phyloP scores from a whole-genome alignment of 2,888 invertebrate genomes.

The Meiosimyza decipiens region DNA sequence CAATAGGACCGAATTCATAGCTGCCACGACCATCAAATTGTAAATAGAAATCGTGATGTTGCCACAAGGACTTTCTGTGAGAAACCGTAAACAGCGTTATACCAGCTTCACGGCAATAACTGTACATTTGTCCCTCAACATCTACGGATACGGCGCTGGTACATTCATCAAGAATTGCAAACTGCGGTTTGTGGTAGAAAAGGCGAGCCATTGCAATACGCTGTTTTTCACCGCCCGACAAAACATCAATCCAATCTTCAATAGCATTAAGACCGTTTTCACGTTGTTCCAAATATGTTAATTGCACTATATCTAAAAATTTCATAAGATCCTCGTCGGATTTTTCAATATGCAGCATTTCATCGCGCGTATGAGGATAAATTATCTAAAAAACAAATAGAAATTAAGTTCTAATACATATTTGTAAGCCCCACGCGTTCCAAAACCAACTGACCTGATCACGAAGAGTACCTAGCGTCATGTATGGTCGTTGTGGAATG shows the following conservation, averaged over 20 bases:
- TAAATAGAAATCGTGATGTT: slow-evolving; percentile 94
- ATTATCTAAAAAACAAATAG: slow-evolving; percentile 71
- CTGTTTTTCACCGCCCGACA: slow-evolving; percentile 98
- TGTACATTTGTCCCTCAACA: slow-evolving; percentile 97
- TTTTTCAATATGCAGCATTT: slow-evolving; percentile 82
- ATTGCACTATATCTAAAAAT: slow-evolving; percentile 84
- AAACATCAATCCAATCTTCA: slow-evolving; percentile 98
- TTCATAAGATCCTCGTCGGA: slow-evolving; percentile 81
- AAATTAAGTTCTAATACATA: not conserved
- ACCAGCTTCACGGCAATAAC: slow-evolving; percentile 84
- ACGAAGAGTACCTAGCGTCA: slow-evolving; percentile 94
- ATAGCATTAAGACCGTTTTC: slow-evolving; percentile 92
- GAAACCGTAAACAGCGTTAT: slow-evolving; percentile 98
- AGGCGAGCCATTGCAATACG: slow-evolving; percentile 97
- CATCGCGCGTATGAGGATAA: slow-evolving; percentile 91
- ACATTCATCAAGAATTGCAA: slow-evolving; percentile 98
- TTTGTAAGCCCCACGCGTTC: not conserved
- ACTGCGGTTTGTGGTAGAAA: slow-evolving; percentile 97
- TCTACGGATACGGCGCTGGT: slow-evolving; percentile 99
- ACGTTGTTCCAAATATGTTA: slow-evolving; percentile 83
- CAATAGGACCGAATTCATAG: slow-evolving; percentile 88
- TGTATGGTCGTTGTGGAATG: slow-evolving; percentile 96
- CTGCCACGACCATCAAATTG: slow-evolving; percentile 96
- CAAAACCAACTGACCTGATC: slow-evolving; percentile 76
- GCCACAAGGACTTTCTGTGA: slow-evolving; percentile 97